A percentile compares a stretch with the other conserved stretches of the same genome.
phyloP scores from a whole-genome alignment of 2,888 invertebrate genomes.

The Tetragonisca angustula region DNA sequence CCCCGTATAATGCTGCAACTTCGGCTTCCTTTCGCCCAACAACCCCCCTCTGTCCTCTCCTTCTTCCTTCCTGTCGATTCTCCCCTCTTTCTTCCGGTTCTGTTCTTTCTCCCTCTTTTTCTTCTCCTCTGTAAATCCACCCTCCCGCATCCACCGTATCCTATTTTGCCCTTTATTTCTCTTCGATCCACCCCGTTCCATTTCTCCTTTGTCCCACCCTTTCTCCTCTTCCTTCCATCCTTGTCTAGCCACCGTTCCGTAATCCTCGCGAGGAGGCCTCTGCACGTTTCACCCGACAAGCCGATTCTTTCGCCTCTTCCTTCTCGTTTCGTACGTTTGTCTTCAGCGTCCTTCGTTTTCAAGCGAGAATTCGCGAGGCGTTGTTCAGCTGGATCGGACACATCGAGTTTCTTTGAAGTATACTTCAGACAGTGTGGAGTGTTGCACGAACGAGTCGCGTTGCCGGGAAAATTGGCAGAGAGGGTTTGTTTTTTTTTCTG shows the following conservation, averaged over 20 bases:
- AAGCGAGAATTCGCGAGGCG: background rate
- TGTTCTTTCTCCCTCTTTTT: background rate
- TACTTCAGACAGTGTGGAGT: background rate
- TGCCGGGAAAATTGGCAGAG: too few species aligned
- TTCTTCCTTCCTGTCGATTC: background rate
- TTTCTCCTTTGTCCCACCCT: background rate
- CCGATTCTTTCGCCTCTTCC: background rate
- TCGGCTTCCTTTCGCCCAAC: slow-evolving; percentile 7
- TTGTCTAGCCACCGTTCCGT: background rate
- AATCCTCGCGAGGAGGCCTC: background rate
- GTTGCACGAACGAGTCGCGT: background rate
- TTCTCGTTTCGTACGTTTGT: background rate
- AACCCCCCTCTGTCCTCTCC: background rate
- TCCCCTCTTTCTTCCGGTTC: background rate
- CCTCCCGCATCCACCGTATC: background rate
- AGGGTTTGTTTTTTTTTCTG: too few species aligned
- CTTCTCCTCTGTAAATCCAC: background rate
- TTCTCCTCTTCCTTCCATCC: background rate
- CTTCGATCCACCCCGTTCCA: background rate
- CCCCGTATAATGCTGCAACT: slow-evolving; percentile 29
- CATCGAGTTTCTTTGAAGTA: background rate
- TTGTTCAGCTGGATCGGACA: background rate
- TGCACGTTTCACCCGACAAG: background rate
- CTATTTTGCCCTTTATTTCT: slow-evolving; percentile 13
- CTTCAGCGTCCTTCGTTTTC: too few species aligned